Conservation (phyloP, 2,888 invertebrate species). For the Ophraella communa region DNA sequence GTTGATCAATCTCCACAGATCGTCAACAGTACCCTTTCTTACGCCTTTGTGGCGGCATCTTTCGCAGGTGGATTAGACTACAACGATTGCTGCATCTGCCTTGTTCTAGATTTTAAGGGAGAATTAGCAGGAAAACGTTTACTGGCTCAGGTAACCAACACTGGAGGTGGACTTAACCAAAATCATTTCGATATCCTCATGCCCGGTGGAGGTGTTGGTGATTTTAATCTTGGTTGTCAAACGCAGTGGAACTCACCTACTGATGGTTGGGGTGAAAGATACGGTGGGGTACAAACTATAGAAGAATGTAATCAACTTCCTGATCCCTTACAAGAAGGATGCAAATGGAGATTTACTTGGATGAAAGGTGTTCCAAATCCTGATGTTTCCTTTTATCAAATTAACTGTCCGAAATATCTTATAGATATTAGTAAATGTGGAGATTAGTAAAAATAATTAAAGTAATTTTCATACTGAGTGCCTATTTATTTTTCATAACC, state of each 20-base stretch:
- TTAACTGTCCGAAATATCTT: not conserved
- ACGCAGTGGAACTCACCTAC: slow-evolving; percentile 23
- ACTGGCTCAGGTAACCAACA: slow-evolving; percentile 16
- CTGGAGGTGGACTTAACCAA: not conserved
- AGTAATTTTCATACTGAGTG: too few species aligned
- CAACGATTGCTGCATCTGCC: slow-evolving; percentile 18
- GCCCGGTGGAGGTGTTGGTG: slow-evolving; percentile 26
- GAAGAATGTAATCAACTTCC: not conserved
- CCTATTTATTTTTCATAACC: not conserved
- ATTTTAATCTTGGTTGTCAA: slow-evolving; percentile 1
- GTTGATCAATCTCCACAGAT: slow-evolving; percentile 20
- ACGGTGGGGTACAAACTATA: not conserved
- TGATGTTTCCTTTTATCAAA: not conserved
- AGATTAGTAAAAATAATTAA: not conserved
- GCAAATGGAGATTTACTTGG: not conserved
- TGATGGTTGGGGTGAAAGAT: slow-evolving; percentile 26
- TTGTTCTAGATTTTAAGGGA: slow-evolving; percentile 18
- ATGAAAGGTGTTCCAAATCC: not conserved
- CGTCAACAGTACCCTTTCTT: slow-evolving; percentile 22
- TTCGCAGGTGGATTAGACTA: slow-evolving; percentile 16
- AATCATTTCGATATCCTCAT: slow-evolving; percentile 27
- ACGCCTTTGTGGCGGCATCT: slow-evolving; percentile 27
- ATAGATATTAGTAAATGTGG: not conserved
- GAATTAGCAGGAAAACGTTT: slow-evolving; percentile 7
- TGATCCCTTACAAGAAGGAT: not conserved